phyloP scores from a whole-genome alignment of 1,140 invertebrate species.

The Pseudomyrmex dendroicus region DNA sequence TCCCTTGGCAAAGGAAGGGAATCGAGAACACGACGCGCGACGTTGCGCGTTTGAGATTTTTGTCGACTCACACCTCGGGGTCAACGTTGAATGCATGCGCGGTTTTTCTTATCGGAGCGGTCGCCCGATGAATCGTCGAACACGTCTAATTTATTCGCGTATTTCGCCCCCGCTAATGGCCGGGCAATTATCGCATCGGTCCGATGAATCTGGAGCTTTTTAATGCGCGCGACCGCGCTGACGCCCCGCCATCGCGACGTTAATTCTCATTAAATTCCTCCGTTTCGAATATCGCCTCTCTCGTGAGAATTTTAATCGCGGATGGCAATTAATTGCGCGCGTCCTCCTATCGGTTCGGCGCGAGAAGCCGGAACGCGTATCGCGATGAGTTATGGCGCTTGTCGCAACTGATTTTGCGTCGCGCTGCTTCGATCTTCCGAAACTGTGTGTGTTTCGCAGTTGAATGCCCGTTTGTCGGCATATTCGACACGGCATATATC shows the following conservation, averaged over 20 bases:
- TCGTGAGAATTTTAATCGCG: conserved; percentile 38
- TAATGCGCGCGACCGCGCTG: background rate
- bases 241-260: background rate
- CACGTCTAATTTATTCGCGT: conserved; percentile 38
- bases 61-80: conserved; percentile 37
- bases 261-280: conserved; percentile 38
- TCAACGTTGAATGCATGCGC: background rate
- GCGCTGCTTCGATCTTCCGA: conserved; percentile 7
- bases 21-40: too few relatives aligned
- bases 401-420: conserved; percentile 31
- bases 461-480: too few relatives aligned
- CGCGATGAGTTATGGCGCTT: conserved; percentile 47
- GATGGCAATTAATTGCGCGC: conserved; percentile 51
- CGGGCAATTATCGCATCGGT: conserved; percentile 37
- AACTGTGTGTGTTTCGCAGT: background rate
- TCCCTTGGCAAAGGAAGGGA: background rate
- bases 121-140: conserved; percentile 14
- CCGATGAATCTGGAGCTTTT: conserved; percentile 14
- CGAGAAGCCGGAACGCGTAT: conserved; percentile 24
- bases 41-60: background rate
- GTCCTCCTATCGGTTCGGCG: conserved; percentile 46
- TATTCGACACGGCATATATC: too few relatives aligned
- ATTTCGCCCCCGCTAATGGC: conserved; percentile 32
- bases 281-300: conserved; percentile 28
- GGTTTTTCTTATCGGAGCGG: conserved; percentile 21